Conservation (phyloP, 2,888 invertebrate genomes). For the Mayetiola destructor region DNA sequence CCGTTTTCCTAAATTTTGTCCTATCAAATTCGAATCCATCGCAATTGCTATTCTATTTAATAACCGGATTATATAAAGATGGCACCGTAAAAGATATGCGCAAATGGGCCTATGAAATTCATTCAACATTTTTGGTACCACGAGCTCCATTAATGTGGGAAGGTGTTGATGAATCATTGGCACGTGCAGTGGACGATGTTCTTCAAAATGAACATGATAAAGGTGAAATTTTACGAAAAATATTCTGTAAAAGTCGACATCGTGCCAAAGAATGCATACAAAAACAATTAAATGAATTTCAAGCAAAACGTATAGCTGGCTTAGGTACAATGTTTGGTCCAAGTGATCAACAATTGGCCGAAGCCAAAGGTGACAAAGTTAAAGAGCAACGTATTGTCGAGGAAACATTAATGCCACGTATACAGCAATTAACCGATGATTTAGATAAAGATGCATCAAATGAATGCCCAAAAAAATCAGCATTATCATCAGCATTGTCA, state of each 20-base stretch:
- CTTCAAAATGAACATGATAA: constrained; percentile 73
- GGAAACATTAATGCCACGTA: constrained; percentile 52
- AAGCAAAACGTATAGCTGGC: constrained; percentile 79
- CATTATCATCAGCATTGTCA: constrained; percentile 52
- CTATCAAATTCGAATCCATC: constrained; percentile 71
- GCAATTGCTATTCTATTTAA: constrained; percentile 54
- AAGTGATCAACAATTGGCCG: constrained; percentile 59
- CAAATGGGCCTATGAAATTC: constrained; percentile 98
- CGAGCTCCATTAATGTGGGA: constrained; percentile 44
- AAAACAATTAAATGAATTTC: constrained; percentile 38
- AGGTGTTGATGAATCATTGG: constrained; percentile 55
- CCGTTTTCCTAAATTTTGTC: constrained; percentile 87
- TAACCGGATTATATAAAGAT: constrained; percentile 80
- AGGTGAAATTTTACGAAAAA: constrained; percentile 74
- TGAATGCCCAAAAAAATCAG: constrained; percentile 50
- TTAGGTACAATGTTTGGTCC: constrained; percentile 83
- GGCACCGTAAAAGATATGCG: constrained; percentile 80
- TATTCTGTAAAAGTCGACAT: constrained; percentile 77
- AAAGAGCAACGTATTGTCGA: constrained; percentile 65
- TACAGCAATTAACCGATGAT: constrained; percentile 52
- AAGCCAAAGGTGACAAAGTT: constrained; percentile 62
- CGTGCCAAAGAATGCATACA: constrained; percentile 38
- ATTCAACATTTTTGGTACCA: constrained; percentile 87
- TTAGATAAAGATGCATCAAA: constrained; percentile 46
- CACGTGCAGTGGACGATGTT: constrained; percentile 78